Base-by-base conservation (phyloP, 2,888 invertebrate genomes). In the Lasius fuliginosus region DNA sequence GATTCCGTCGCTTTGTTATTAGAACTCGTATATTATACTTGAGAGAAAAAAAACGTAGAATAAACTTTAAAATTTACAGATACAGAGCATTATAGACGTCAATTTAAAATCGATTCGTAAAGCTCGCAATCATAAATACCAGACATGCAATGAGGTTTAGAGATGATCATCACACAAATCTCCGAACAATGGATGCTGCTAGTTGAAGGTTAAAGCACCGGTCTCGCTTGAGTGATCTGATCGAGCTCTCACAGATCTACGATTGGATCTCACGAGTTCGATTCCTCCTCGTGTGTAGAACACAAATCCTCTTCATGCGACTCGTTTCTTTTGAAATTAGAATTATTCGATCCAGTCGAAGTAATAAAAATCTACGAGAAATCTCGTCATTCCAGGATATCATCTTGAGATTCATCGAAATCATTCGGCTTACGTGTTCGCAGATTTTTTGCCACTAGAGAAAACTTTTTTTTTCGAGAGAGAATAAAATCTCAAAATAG, bases 111-210 rank as follows among this genome's bases (percentile, higher is more conserved):
- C 49, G 49, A 49, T 46, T 75, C 49, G 30, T 53, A 68, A 46
- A 23, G 69, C 12, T 58, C 33, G 58, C 46, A 79, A 60, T 79
- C 58, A 79, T 71, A 79, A 79, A 79, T 79, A 79, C 71, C 46
- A 33, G 60, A 60, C 33, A 46, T 60, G 46, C 46, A 60, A 60
- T 33, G 71, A 60, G 46, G 60, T 71, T 60, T 58, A 67, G 67
- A 76, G 46, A 33, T 49, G 77, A 69, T 79, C 71, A 71, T 79
- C 79, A 33, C 42, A 71, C 71, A 71, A 46, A 71, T 58, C 53
- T 53, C 46, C 68, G 71, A 73, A 81, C 79, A 81, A 81, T 81
- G 33, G 79, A 81, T 81, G 60, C 60, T 60, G 79, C 71, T 60
- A 71, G 71, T 71, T 46, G 79, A 73, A 60, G 79, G 60, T 62